Base-by-base conservation (phyloP, 1,140 invertebrate species). In the Neodiprion lecontei region DNA sequence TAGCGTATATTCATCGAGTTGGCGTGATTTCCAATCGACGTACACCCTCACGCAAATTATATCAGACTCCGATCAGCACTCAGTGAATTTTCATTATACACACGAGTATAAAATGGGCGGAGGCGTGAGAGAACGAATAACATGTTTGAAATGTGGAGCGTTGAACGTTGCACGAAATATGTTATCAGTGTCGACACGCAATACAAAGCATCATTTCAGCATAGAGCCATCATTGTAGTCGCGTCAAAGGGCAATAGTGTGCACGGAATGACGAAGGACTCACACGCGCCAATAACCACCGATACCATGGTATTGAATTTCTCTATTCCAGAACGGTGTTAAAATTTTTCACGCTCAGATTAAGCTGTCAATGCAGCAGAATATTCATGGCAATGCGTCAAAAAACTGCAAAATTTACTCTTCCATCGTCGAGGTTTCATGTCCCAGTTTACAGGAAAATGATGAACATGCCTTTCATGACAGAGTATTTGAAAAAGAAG, bases 101-200 rank as follows among this genome's bases (percentile, higher is more conserved):
- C 28, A 40, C 28, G 28, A 40, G 28, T 40, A 40, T 40, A 40
- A 40, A 40, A 40, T 40, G 28, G 28, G 28, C 5, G 28, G 28
- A 40, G 28, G 28, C 28, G 28, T 61, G 53, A 14, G 4, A 61
- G 53, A 9, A 17, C 53, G 53, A 14, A 17, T 61, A 61, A 61
- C 4, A 61, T 61, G 28, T 40, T 40, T 40, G n/a, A 61, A 61
- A 61, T 61, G 28, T 40, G 28, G 28, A 40, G 28, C 28, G 28
- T 40, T 40, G 28, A 5, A 61, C 53, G 53, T 17, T 61, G 11
- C 53, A 61, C 9, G 53, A 61, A 61, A 61, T 53, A 53, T 9
- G 53, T 61, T 61, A 61, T 61, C 53, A 61, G 53, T 61, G 11
- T 61, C 53, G 53, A 61, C 53, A 61, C 53, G 53, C 53, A 9